Base-by-base conservation (phyloP, 2,113 vertebrate species). In the Myotis davidii region DNA sequence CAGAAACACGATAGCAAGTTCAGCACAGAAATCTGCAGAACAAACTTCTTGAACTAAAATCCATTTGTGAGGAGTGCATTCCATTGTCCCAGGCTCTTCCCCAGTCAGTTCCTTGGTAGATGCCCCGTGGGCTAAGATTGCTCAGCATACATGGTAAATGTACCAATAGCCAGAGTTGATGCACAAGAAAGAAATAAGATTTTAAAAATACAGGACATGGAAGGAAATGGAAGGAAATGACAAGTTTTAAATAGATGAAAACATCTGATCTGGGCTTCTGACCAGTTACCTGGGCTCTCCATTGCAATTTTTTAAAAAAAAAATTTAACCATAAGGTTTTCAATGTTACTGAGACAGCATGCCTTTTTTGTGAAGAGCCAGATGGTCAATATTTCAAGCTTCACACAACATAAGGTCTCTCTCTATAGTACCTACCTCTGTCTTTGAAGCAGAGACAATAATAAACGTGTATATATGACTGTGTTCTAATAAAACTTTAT, bases 401-500 rank as follows among this genome's bases (percentile, higher is more conserved):
- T 65, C 29, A 0, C 14, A 52, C 7, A 69, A 48, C 23, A 50
- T 23, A 25, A 39, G 2, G 1, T 81, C 5, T 67, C 12, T 52
- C 0, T 34, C 21, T 29, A 42, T 3, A 48, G 27, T 18, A 25
- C 18, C 25, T 5, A 79, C 45, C 25, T 52, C 23, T 54, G 9
- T 29, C 9, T 27, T 20, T 42, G 18, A 83, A 16, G 21, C 32
- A 76, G 25, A 89, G 88, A 65, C 56, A 65, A 1, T 7, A 37
- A 14, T 59, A 52, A 76, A 70, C 52, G 48, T 90, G 18, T 32
- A 8, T 2, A 6, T 34, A 6, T 88, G 48, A 65, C 7, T 18
- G 13, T 23, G 39, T 88, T 25, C 20, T 6, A 70, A 81, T 90
- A 65, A 92, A 74, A n/a, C 6, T 88, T 76, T 59, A 45, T 94